Conservation (phyloP, 2,797 vertebrate genomes). For the Pangasius mekongensis region DNA sequence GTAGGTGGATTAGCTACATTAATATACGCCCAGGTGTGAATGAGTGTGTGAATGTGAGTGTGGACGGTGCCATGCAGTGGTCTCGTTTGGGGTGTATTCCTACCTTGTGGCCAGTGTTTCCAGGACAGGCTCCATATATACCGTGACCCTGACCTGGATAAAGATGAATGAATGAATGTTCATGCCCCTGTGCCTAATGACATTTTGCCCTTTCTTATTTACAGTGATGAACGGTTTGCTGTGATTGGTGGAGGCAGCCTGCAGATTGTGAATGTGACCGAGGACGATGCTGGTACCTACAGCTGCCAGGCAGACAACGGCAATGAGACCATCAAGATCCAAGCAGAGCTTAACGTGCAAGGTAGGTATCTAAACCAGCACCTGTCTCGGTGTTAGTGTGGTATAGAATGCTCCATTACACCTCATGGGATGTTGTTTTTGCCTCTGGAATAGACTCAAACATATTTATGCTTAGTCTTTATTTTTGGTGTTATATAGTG, state of each 20-base stretch:
- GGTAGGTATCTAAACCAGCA: slow-evolving; percentile 71
- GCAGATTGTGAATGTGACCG: slow-evolving; percentile 79
- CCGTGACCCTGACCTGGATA: not conserved
- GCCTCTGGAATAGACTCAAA: not conserved
- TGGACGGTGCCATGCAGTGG: not conserved
- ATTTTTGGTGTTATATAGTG: not conserved
- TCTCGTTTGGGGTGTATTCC: not conserved
- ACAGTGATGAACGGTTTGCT: slow-evolving; percentile 70
- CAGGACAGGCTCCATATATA: not conserved
- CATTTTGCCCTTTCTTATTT: not conserved
- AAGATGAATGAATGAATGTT: not conserved
- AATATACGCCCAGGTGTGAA: not conserved
- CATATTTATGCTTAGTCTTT: not conserved
- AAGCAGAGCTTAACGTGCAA: slow-evolving; percentile 87
- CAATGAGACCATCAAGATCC: slow-evolving; percentile 84
- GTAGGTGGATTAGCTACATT: not conserved
- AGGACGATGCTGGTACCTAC: slow-evolving; percentile 85
- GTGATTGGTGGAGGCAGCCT: slow-evolving; percentile 84
- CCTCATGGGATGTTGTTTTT: not conserved
- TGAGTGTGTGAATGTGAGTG: not conserved
- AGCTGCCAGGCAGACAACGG: slow-evolving; percentile 82
- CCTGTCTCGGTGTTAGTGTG: not conserved
- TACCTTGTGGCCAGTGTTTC: not conserved
- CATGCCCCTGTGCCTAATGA: not conserved
- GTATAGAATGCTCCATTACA: not conserved